phyloP scores from a whole-genome alignment of 2,113 vertebrate species.

The Ardeotis arabs region DNA sequence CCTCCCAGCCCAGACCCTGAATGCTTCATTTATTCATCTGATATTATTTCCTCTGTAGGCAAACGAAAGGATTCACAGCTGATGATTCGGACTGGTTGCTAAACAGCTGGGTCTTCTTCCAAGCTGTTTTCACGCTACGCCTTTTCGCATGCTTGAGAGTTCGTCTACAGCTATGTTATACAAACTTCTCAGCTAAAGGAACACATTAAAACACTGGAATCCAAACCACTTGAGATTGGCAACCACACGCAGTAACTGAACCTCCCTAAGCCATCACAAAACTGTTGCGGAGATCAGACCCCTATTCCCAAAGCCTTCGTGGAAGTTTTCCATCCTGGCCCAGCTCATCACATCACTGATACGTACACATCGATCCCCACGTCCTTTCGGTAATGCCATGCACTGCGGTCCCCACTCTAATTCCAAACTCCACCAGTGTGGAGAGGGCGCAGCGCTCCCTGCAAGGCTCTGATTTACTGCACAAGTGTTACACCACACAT shows the following conservation, averaged over 20 bases:
- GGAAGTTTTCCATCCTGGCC: background rate
- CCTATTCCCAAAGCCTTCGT: background rate
- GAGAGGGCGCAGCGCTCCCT: background rate
- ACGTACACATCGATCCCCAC: accelerated
- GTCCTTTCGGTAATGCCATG: accelerated
- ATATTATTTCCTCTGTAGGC: background rate
- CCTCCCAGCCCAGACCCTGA: background rate
- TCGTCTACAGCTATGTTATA: background rate
- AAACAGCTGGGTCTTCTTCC: background rate
- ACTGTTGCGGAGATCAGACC: background rate
- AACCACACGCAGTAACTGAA: background rate
- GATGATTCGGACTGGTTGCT: background rate
- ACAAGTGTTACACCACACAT: accelerated
- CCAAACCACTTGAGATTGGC: background rate
- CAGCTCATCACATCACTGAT: accelerated
- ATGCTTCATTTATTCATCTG: background rate
- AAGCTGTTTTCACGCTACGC: background rate
- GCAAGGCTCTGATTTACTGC: background rate
- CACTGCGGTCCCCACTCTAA: background rate
- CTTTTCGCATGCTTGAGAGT: background rate
- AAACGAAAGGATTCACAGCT: background rate
- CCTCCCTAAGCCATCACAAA: background rate
- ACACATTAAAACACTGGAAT: background rate
- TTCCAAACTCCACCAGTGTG: accelerated
- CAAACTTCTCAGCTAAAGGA: background rate